A percentile compares a stretch with the other conserved stretches of the same genome.
Conservation (phyloP, 2,113 vertebrate genomes). For the Glaucidium brasilianum region DNA sequence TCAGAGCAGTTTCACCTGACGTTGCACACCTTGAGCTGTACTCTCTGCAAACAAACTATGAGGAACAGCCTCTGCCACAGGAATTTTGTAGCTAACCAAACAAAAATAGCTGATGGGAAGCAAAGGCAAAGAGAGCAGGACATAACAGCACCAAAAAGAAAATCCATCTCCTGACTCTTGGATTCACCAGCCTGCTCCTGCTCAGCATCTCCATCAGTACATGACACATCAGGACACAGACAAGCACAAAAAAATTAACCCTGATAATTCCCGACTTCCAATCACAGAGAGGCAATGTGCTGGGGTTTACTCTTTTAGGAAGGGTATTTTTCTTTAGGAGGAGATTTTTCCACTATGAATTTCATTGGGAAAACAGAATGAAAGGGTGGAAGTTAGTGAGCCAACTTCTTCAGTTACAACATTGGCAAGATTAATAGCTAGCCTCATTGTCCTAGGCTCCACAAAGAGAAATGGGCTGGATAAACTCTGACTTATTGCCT, state of each 20-base stretch:
- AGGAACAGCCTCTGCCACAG: background rate
- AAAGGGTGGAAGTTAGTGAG: background rate
- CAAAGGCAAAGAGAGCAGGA: background rate
- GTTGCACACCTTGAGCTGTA: background rate
- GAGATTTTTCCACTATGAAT: background rate
- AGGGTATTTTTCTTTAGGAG: background rate
- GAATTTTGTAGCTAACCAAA: background rate
- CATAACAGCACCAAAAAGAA: background rate
- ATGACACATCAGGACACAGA: accelerated
- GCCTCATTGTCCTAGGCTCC: slow-evolving; percentile 6
- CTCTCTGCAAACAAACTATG: background rate
- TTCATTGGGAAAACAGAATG: background rate
- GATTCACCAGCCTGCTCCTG: background rate
- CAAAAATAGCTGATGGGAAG: background rate
- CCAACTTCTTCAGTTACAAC: background rate
- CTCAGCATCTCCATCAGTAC: background rate
- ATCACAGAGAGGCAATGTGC: accelerated
- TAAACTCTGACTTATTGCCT: slow-evolving; percentile 47
- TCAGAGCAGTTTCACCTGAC: background rate
- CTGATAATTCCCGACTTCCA: background rate
- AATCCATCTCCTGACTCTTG: background rate
- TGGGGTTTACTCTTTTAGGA: background rate
- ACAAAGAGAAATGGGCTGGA: slow-evolving; percentile 32
- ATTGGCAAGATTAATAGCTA: slow-evolving; percentile 14
- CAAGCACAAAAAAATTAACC: background rate